Evolutionary conservation across 2,113 vertebrate genomes (phyloP), one percentile per base, ranked within the genome.

Genomic region (Todiramphus saurophagus): DNA sequence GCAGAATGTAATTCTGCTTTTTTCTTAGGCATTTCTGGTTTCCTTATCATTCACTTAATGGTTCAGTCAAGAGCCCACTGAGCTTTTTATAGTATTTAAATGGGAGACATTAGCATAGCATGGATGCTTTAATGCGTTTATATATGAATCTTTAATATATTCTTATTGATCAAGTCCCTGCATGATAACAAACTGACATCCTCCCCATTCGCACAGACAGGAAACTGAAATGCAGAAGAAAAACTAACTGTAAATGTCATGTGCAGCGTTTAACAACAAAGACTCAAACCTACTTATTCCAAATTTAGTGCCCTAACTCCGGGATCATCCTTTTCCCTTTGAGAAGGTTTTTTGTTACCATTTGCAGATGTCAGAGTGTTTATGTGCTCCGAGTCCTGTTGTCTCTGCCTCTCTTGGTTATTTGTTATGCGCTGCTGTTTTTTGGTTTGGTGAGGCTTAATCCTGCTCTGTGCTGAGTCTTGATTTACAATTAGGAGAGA

Each of bases 61-160:
- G 64, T 31, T 81, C 88, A 83, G 86, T 20, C 68, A 90, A 92
- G 76, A 84, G 80, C 88, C 86, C 44, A 15, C 62, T 44, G 92
- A 93, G 79, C 41, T 67, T 88, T 96, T 91, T 81, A 88, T 62
- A 35, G 56, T 60, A 51, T 94, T 97, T 86, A 78, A 94, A 84
- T 90, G 60, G 83, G 27, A 78, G 43, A 8, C 19, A 60, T 93
- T 81, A 92, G 77, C 62, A 72, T 75, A 12, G 90, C 39, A 20
- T 84, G 83, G 80, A 46, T 90, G 90, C 92, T 90, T 92, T 94
- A 84, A 93, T 72, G 73, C 74, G 58, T 87, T 91, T 82, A 0
- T 16, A 1, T 39, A 53, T 84, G 73, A 89, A 87, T 87, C 64
- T 92, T 94, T 94, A 44, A 92, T 81, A 24, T 33, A 27, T 83